Evolutionary conservation across 2,113 vertebrate species (phyloP), one percentile per base, ranked within the genome.

Genomic region (Acanthisitta chloris): DNA sequence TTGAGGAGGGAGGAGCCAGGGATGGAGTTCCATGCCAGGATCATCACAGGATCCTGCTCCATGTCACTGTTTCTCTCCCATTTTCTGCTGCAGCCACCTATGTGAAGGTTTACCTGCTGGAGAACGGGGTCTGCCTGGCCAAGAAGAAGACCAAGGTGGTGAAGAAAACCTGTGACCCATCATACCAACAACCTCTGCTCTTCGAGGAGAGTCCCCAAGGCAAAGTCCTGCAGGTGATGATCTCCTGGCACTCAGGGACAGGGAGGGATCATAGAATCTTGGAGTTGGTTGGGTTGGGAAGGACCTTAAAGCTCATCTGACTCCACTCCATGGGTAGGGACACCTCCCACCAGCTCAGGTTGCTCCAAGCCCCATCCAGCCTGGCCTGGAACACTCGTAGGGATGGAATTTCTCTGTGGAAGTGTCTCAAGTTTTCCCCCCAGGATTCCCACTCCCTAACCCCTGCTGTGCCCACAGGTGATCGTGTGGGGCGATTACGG

Each of bases 401-500:
- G 69, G 77, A 4, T 52, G 86, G 33, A 7, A 43, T 43, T 65
- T 12, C 48, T 19, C 29, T 29, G 54, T n/a, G n/a, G n/a, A n/a
- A 20, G 1, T 17, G 66, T 23, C 40, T 58, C 0, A 0, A 3
- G 15, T 4, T 72, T 43, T 3, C 21, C 84, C 21, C 84, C 49
- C 1, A 0, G 25, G 5, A 20, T 13, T 12, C 76, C 34, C 38
- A 2, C 3, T 31, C 48, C 14, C 45, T 54, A 5, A 64, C 12
- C 0, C 52, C 34, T 34, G 2, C 51, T 90, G 26, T 65, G 43
- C 33, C 59, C 34, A 0, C 88, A 99, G 99, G 99, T 99, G 94
- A 99, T 99, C 13, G 99, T 99, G 69, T 99, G 99, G 99, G 99
- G 99, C 17, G 99, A 99, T 90, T 99, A 99, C 2, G 99, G 99